Percentiles rank a stretch among this genome's conserved stretches.
phyloP scores from a whole-genome alignment of 2,797 vertebrate species.

The Xiphophorus birchmanni region DNA sequence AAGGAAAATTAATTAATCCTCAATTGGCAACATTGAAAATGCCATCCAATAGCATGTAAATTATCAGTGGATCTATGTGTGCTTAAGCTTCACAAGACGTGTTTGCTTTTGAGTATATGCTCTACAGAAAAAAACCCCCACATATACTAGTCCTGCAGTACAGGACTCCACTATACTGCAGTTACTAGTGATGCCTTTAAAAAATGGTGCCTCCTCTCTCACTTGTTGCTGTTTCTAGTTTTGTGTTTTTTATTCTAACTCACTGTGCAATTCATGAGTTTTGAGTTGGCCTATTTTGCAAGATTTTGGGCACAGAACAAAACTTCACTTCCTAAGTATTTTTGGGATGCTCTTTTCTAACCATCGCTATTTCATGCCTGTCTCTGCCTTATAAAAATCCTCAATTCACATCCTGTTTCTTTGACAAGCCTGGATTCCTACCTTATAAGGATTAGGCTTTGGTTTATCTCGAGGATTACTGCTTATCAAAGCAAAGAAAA shows the following conservation, averaged over 20 bases:
- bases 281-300: background rate
- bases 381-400: background rate
- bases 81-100: too few species aligned
- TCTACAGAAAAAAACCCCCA: background rate
- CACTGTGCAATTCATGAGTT: background rate
- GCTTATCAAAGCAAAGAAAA: background rate
- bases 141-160: background rate
- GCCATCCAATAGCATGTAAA: background rate
- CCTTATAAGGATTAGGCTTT: background rate
- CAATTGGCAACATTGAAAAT: background rate
- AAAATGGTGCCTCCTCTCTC: background rate
- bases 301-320: background rate
- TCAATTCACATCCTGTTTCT: background rate
- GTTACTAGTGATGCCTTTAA: background rate
- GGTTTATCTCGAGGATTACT: constrained; percentile 6
- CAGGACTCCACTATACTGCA: background rate
- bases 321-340: background rate
- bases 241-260: background rate
- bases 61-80: background rate
- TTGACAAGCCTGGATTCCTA: background rate
- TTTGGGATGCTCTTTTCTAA: background rate
- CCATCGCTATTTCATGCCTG: background rate
- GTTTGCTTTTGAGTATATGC: background rate
- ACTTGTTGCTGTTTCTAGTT: background rate
- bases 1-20: background rate